Percentiles rank a stretch among this genome's conserved stretches.
phyloP scores from a whole-genome alignment of 2,113 vertebrate genomes.

The Phyllostomus discolor region DNA sequence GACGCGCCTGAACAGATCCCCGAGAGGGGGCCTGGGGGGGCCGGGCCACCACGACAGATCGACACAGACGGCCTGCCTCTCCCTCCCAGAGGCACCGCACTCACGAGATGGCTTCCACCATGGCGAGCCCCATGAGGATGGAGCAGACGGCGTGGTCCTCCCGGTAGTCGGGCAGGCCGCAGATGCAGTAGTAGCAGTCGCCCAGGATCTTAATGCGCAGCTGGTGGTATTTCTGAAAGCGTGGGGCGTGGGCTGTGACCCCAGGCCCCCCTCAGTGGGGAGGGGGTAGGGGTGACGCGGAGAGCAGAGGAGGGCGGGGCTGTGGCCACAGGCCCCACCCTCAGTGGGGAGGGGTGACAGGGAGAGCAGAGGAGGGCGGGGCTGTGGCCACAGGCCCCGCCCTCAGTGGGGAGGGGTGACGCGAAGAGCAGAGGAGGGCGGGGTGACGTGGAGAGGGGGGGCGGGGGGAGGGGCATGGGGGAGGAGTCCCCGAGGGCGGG shows the following conservation, averaged over 20 bases:
- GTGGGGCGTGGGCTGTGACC: not conserved
- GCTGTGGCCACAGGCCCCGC: not conserved
- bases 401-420: rapidly evolving
- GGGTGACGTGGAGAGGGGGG: too few relatives aligned
- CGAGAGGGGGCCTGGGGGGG: too few relatives aligned
- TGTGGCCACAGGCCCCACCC: not conserved
- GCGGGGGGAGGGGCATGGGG: too few relatives aligned
- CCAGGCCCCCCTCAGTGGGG: not conserved
- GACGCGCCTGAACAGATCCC: too few relatives aligned
- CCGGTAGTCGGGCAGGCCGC: conserved; percentile 92
- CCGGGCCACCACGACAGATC: not conserved
- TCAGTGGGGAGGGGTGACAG: rapidly evolving
- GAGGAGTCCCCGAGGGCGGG: rapidly evolving
- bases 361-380: not conserved
- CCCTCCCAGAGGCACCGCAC: conserved; percentile 23
- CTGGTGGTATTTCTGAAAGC: conserved; percentile 89
- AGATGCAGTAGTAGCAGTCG: conserved; percentile 98
- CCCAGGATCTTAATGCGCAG: conserved; percentile 96
- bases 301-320: too few relatives aligned
- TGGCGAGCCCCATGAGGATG: conserved; percentile 94
- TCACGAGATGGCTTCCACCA: conserved; percentile 97
- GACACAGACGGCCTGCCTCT: not conserved
- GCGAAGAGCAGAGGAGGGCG: not conserved
- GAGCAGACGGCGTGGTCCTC: conserved; percentile 94
- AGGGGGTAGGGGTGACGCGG: not conserved